Evolutionary conservation across 2,888 invertebrate genomes (phyloP).

Genomic region (Hyalella azteca): DNA sequence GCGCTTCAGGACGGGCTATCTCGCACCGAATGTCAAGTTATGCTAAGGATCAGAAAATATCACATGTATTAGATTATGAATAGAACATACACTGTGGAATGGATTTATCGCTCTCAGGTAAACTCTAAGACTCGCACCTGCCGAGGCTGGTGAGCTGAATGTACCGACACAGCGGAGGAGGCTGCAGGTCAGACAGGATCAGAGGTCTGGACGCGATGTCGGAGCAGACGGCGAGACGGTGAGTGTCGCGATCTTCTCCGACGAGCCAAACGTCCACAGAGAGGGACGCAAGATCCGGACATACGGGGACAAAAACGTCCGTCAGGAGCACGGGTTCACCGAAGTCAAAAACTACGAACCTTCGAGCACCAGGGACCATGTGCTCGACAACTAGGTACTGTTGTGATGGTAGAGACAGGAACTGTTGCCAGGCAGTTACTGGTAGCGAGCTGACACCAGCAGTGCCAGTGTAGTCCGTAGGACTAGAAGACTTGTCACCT

Average conservation of each 20-base stretch:
- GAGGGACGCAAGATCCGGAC: slow-evolving; percentile 72
- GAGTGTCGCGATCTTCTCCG: slow-evolving; percentile 84
- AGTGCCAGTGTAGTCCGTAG: too few species aligned
- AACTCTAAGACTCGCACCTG: not conserved
- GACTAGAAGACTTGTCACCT: too few species aligned
- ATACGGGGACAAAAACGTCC: slow-evolving; percentile 69
- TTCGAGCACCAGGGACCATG: slow-evolving; percentile 91
- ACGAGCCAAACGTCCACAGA: slow-evolving; percentile 87
- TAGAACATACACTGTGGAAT: too few species aligned
- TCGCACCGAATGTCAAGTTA: too few species aligned
- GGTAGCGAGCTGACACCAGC: slow-evolving; percentile 45
- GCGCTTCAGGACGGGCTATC: too few species aligned
- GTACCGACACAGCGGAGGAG: slow-evolving; percentile 85
- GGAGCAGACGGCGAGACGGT: slow-evolving; percentile 80
- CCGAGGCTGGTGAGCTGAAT: slow-evolving; percentile 72
- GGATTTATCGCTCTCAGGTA: too few species aligned
- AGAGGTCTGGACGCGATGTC: slow-evolving; percentile 88
- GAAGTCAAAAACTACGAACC: slow-evolving; percentile 90
- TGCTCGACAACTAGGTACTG: slow-evolving; percentile 84
- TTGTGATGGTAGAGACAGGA: slow-evolving; percentile 73
- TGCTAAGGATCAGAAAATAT: too few species aligned
- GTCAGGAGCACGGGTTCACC: slow-evolving; percentile 85
- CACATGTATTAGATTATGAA: too few species aligned
- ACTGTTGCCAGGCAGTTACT: slow-evolving; percentile 38
- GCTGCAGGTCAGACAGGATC: slow-evolving; percentile 86